phyloP scores from a whole-genome alignment of 2,888 invertebrate genomes.

The Nebria salina region DNA sequence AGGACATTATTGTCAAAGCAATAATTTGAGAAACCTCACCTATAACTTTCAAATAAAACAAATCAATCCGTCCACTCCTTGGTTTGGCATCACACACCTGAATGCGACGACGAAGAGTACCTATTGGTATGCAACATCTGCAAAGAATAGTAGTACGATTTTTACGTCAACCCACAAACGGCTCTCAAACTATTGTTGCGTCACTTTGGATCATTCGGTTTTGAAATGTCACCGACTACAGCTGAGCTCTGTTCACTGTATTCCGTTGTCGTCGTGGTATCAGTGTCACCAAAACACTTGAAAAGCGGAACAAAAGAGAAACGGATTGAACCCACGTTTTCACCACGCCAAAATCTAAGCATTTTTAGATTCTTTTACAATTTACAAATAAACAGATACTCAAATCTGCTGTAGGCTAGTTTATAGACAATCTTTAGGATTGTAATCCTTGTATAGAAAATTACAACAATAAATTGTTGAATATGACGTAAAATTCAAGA shows the following conservation, averaged over 20 bases:
- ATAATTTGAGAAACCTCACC: background rate
- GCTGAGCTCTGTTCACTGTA: background rate
- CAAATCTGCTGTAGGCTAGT: background rate
- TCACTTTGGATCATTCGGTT: slow-evolving; percentile 37
- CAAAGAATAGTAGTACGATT: background rate
- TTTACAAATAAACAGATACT: background rate
- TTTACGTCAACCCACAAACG: slow-evolving; percentile 15
- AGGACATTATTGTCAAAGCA: background rate
- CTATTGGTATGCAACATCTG: slow-evolving; percentile 1
- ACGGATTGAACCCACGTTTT: slow-evolving; percentile 45
- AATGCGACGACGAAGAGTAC: background rate
- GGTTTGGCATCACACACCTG: background rate
- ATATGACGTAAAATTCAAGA: too few relatives aligned
- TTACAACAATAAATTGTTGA: too few relatives aligned
- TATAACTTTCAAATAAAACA: background rate
- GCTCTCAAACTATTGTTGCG: slow-evolving; percentile 37
- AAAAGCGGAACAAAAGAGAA: slow-evolving; percentile 45
- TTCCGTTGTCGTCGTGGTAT: slow-evolving; percentile 14
- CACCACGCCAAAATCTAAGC: background rate
- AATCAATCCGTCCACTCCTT: background rate
- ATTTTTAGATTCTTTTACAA: background rate
- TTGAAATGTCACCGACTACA: slow-evolving; percentile 38
- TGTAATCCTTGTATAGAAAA: too few relatives aligned
- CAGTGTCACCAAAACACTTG: slow-evolving; percentile 36
- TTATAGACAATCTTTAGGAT: background rate